Base-by-base conservation (phyloP, 1,140 invertebrate genomes). In the Schlechtendalia chinensis region DNA sequence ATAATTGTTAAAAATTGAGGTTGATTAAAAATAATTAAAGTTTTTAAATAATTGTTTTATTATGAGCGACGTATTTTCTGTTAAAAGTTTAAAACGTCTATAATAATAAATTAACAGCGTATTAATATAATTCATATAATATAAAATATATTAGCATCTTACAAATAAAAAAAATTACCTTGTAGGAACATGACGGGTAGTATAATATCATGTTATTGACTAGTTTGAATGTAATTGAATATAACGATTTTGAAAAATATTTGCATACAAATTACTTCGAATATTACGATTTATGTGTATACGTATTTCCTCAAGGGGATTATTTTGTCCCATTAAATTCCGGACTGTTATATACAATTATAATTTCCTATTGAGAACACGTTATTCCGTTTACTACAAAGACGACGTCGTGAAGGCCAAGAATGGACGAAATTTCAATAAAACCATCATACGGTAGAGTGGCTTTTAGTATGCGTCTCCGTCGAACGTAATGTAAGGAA, bases 321-420 rank as follows among this genome's bases (percentile, higher is more conserved):
- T 61, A 61, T 27, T 61, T 29, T 65, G 61, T 39, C 17, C 29
- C 19, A 65, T 65, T 65, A 32, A 65, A 65, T 17, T 32, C 24
- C 32, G 17, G 32, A 12, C 27, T 39, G 29, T 65, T 39, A 39
- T 39, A 8, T 39, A 8, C 8, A 39, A 4, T 3, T 65, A 32
- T 65, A 32, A 65, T 65, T 65, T 32, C 29, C 61, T 27, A 65
- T 65, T 65, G 29, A 65, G 32, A 32, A 32, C 61, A n/a, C 19
- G 29, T 17, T 29, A 65, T 65, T 8, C 27, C 27, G 24, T 61
- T 39, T 65, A 65, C 61, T 39, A 65, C 19, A 61, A 61, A 61
- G 27, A 61, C 59, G 27, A 32, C 61, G 29, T n/a, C 1, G 50
- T 12, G 14, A 29, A 1, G 12, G 17, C 0, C 61, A 10, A 17